Percentiles rank a stretch among this genome's conserved stretches.
Evolutionary conservation across 2,113 vertebrate genomes (phyloP).

Genomic region (Colossoma macropomum): DNA sequence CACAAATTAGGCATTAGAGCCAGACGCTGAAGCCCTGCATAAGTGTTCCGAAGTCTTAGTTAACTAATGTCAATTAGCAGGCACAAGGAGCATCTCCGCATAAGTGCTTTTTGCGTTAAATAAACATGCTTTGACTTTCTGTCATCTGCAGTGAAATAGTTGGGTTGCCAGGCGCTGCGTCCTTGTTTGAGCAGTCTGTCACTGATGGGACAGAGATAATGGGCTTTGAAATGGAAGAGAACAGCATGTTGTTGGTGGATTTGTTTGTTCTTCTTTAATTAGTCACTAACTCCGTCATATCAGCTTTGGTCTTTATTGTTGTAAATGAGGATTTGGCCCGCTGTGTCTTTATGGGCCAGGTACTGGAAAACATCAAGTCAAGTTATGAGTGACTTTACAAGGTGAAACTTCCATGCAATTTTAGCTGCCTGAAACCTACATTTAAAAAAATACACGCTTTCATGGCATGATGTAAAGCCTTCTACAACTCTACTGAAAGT

Average conservation of each 20-base stretch:
- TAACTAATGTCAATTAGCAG: conserved; percentile 57
- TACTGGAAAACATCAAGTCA: neutral
- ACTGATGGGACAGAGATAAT: conserved; percentile 12
- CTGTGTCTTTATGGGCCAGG: neutral
- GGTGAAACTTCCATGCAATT: too few relatives aligned
- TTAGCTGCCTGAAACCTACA: too few relatives aligned
- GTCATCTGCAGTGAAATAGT: conserved; percentile 72
- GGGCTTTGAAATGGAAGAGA: conserved; percentile 12
- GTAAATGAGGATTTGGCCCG: neutral
- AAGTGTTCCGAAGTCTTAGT: neutral
- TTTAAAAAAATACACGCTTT: too few relatives aligned
- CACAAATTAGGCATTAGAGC: neutral
- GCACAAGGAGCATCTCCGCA: conserved; percentile 59
- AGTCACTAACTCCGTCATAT: neutral
- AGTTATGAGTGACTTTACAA: neutral
- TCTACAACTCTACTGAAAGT: too few relatives aligned
- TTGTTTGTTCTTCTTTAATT: conserved; percentile 25
- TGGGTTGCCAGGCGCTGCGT: conserved; percentile 71
- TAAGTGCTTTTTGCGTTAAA: conserved; percentile 64
- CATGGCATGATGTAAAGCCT: too few relatives aligned
- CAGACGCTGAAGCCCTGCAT: neutral
- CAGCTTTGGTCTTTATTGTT: neutral
- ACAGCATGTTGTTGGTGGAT: conserved; percentile 4
- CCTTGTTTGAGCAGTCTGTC: neutral
- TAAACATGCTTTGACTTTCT: conserved; percentile 20